These are phyloP conservation scores for Leucophenga varia DNA, from an alignment of 1,140 invertebrate species.

Conservation along the genomic window DNA sequence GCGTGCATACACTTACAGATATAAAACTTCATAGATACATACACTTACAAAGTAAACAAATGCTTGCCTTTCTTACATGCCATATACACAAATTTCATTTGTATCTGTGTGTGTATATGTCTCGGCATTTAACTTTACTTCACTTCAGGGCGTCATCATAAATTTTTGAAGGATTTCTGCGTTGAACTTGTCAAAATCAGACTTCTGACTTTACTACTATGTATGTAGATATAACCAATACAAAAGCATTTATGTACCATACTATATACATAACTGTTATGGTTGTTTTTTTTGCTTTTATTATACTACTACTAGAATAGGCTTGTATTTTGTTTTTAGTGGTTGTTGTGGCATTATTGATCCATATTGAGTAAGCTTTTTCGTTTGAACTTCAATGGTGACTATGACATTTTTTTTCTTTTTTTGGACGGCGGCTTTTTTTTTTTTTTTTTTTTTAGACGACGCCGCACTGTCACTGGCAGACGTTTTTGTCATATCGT, in stretches of 20 bases:
- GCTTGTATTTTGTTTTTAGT: conserved; percentile 12
- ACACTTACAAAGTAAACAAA: conserved; percentile 6
- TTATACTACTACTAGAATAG: conserved; percentile 7
- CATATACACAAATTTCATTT: no score
- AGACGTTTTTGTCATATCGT: no score
- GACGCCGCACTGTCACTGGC: no score
- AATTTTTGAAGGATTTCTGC: conserved; percentile 55
- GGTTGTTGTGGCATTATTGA: conserved; percentile 8
- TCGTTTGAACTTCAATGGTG: no score
- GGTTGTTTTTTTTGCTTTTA: no score
- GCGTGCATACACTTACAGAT: conserved; percentile 16
- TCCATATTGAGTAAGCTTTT: no score
- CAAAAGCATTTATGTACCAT: no score
- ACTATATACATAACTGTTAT: no score
- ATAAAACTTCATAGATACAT: conserved; percentile 7
- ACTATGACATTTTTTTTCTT: no score
- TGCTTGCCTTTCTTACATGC: not conserved
- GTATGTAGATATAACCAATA: no score
- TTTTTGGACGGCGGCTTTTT: no score
- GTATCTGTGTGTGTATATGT: conserved; percentile 2
- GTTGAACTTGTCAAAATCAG: conserved; percentile 55
- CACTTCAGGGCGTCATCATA: conserved; percentile 29
- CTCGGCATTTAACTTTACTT: conserved; percentile 9
- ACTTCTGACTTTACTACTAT: conserved; percentile 3
- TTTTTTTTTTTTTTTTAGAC: no score